Base-by-base conservation (phyloP, 2,888 invertebrate species). In the Macrosoma leucophasiata region DNA sequence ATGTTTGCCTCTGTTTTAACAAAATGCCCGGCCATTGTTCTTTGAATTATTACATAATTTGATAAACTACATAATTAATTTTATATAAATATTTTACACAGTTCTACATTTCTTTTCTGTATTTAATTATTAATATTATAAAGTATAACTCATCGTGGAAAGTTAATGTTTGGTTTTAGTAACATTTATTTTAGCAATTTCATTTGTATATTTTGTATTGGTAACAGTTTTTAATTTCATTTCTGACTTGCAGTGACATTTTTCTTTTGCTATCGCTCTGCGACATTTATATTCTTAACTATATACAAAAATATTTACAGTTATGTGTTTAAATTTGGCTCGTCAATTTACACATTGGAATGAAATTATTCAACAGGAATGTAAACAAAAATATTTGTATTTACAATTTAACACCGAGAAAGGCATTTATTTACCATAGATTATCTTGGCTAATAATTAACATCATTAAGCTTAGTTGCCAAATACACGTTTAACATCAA, bases 301-400 rank as follows among this genome's bases (percentile, higher is more conserved):
- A 84, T 84, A 63, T 84, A 84, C 84, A 84, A 63, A 65, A 61
- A 54, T 84, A 82, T 82, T 68, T 81, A 82, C 82, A 82, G 61
- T 63, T 63, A 66, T 68, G 70, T 62, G 70, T 69, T 72, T 55
- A 58, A 65, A 59, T 72, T 70, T 72, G 72, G 66, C 65, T 69
- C 57, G 52, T 67, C 62, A 62, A 66, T 72, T 69, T 73, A 71
- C 65, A 74, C 50, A 69, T 60, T 71, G 76, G 72, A 78, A 78
- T 77, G 67, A 64, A 74, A 71, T 63, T 71, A 72, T 74, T 71
- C 68, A 79, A 71, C 69, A 67, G 81, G 82, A 82, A 81, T 82
- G 81, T 82, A 46, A 60, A 61, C 64, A 72, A 61, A 63, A 51
- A 44, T 54, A 46, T 50, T 48, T 48, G 39, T 74, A 78, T 76